Conservation (phyloP, 2,888 invertebrate species). For the Noctua janthina region DNA sequence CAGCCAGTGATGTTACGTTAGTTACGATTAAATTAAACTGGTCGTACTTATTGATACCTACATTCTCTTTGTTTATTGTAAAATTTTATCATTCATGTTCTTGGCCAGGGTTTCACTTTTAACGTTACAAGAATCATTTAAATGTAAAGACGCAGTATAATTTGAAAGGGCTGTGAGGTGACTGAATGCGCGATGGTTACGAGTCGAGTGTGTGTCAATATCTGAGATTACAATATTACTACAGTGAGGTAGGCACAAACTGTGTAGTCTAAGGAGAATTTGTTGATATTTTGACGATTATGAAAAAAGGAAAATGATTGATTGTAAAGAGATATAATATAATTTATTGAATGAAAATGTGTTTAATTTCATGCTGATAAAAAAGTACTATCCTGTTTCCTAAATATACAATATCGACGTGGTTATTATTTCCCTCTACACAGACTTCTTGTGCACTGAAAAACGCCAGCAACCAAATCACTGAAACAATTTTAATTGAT, state of each 20-base stretch:
- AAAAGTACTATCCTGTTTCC: not conserved
- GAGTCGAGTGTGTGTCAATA: conserved; percentile 70
- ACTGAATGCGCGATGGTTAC: conserved; percentile 70
- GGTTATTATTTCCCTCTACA: not conserved
- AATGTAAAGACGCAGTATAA: conserved; percentile 53
- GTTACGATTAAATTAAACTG: conserved; percentile 58
- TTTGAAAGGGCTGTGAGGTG: conserved; percentile 75
- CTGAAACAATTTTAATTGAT: not conserved
- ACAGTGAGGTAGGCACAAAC: conserved; percentile 86
- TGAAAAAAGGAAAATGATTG: conserved; percentile 84
- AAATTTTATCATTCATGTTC: conserved; percentile 53
- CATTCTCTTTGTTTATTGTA: conserved; percentile 39
- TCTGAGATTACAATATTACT: conserved; percentile 65
- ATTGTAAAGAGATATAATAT: conserved; percentile 86
- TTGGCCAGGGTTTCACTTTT: conserved; percentile 57
- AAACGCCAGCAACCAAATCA: not conserved
- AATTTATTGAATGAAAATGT: conserved; percentile 84
- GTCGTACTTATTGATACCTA: conserved; percentile 35
- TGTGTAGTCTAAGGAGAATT: conserved; percentile 81
- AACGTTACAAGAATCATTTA: conserved; percentile 50
- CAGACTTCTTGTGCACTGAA: not conserved
- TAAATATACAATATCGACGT: not conserved
- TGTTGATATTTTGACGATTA: conserved; percentile 87
- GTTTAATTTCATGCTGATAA: conserved; percentile 48
- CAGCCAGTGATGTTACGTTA: conserved; percentile 75